Conservation (phyloP, 2,797 vertebrate genomes). For the Cryptoprocta ferox region DNA sequence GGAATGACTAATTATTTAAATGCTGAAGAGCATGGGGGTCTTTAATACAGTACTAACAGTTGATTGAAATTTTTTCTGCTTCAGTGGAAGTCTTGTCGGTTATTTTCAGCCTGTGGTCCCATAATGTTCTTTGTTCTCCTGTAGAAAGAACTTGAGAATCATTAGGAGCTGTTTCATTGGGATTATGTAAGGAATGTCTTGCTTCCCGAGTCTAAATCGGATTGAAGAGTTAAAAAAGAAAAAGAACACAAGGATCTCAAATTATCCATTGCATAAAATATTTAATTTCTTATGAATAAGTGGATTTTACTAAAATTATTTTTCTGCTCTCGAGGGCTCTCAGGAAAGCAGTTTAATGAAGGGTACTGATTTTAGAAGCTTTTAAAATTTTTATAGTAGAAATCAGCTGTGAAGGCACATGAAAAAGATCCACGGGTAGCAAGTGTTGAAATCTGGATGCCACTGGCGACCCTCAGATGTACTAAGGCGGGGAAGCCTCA, state of each 20-base stretch:
- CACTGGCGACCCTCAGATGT: background rate
- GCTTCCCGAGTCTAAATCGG: conserved; percentile 64
- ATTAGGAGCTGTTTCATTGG: conserved; percentile 51
- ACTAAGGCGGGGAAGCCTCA: background rate
- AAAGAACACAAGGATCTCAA: conserved; percentile 78
- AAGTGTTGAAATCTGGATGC: background rate
- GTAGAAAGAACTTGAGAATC: conserved; percentile 69
- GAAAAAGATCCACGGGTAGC: background rate
- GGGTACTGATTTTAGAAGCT: conserved; percentile 78
- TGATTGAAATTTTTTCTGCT: conserved; percentile 59
- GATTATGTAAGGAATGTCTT: conserved; percentile 73
- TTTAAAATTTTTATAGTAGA: conserved; percentile 77
- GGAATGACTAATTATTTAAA: background rate
- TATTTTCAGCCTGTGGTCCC: conserved; percentile 72
- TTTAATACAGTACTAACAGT: conserved; percentile 45
- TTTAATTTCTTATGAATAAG: conserved; percentile 83
- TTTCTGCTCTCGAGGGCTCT: conserved; percentile 71
- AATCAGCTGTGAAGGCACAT: conserved; percentile 55
- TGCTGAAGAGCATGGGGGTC: background rate
- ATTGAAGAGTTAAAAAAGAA: conserved; percentile 79
- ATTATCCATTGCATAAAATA: conserved; percentile 81
- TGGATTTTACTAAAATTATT: conserved; percentile 82
- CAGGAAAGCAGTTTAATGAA: conserved; percentile 75
- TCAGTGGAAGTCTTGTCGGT: conserved; percentile 37
- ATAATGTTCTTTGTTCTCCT: conserved; percentile 66